Evolutionary conservation across 1,140 invertebrate species (phyloP), one percentile per base, ranked within the genome.

Genomic region (Drosophila hydei): DNA sequence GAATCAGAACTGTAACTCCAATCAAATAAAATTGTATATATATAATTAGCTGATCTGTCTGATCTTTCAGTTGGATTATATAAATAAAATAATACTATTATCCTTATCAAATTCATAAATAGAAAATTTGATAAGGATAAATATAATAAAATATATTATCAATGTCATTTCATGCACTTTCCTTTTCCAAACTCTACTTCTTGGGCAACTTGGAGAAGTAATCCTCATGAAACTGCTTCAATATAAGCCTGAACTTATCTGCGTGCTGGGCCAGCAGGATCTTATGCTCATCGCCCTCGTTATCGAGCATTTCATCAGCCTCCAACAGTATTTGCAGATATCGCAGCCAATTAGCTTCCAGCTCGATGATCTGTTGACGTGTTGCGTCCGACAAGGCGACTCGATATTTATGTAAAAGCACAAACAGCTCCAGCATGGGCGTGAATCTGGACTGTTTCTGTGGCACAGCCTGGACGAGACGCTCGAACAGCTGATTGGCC

Each of bases 271-370:
- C 48, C 36, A 91, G 27, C 3, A 47, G 47, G 4, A 55, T 23
- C 30, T 88, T 79, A 23, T 75, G 71, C 18, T 90, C 79, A 25
- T 79, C 62, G 0, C 36, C 54, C 2, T 91, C 89, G 3, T 79
- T 84, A 14, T 91, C 90, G 6, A 91, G 27, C 90, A 91, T 84
- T 48, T 90, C 90, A 23, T 90, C 75, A 0, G 90, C 88, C 7
- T 91, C 84, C 3, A 12, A 42, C 14, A 91, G 42, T 2, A 70
- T 74, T 16, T 91, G 79, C 0, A 91, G 65, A 52, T 91, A 91
- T 5, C 79, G 76, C 63, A 89, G 38, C 90, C 90, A 91, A 7
- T 67, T 68, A 1, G 43, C 9, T 12, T 88, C 79, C 42, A 91
- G 21, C 0, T 72, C 75, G 21, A 71, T 40, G 5, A 91, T 60